Conservation (phyloP, 2,797 vertebrate species). For the Sebastes aleutianus region DNA sequence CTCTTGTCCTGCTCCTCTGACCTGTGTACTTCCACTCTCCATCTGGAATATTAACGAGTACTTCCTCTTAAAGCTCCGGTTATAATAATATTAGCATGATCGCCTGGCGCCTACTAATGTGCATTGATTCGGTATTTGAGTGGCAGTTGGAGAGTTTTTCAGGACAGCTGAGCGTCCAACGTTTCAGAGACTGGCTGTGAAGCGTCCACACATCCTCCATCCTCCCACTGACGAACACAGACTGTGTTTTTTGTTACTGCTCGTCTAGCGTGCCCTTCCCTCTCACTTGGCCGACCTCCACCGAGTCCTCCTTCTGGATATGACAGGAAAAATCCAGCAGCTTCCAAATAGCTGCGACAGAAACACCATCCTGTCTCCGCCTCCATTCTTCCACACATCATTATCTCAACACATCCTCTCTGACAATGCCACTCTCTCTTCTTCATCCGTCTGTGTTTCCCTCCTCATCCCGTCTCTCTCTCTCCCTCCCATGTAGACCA, state of each 20-base stretch:
- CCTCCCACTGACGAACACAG: not conserved
- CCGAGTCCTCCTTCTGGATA: not conserved
- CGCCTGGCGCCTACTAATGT: not conserved
- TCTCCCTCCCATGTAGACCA: slow-evolving; percentile 81
- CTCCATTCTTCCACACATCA: not conserved
- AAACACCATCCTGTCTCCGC: not conserved
- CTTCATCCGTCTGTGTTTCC: not conserved
- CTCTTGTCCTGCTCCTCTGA: slow-evolving; percentile 38
- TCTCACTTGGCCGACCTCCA: not conserved
- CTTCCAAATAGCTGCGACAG: slow-evolving; percentile 1
- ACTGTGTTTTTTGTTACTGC: not conserved
- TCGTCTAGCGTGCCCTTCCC: not conserved
- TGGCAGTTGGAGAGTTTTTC: not conserved
- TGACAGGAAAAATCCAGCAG: slow-evolving; percentile 12
- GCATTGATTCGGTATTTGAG: not conserved
- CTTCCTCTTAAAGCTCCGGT: not conserved
- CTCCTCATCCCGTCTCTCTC: not conserved
- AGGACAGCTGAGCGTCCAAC: not conserved
- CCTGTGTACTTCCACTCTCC: slow-evolving; percentile 5
- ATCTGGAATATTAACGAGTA: slow-evolving; percentile 30
- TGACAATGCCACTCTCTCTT: not conserved
- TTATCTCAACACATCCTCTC: not conserved
- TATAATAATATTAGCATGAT: not conserved
- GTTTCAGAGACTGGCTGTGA: not conserved
- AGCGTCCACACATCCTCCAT: not conserved